Evolutionary conservation across 2,113 vertebrate genomes (phyloP).

Genomic region (Triplophysa tibetana): DNA sequence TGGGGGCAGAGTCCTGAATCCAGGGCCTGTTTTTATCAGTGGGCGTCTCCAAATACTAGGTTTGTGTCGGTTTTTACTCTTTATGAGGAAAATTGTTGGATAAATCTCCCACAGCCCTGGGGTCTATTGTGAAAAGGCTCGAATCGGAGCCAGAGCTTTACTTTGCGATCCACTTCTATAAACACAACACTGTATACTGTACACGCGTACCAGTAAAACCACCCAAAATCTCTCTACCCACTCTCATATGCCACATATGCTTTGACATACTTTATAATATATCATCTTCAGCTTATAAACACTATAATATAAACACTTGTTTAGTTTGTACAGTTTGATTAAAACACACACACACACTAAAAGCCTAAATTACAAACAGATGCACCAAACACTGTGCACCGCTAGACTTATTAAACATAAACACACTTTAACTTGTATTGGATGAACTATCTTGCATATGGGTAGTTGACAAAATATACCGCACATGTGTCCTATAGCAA

Average conservation of each 20-base stretch:
- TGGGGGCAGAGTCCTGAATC: constrained; percentile 31
- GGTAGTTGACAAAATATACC: too few relatives aligned
- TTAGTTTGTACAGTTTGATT: neutral
- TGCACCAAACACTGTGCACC: constrained; percentile 9
- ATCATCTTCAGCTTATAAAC: neutral
- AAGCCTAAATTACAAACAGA: neutral
- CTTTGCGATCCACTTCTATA: constrained; percentile 62
- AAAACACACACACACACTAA: neutral
- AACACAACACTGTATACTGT: constrained; percentile 48
- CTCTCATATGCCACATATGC: constrained; percentile 26
- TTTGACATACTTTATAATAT: constrained; percentile 24
- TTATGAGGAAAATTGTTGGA: constrained; percentile 66
- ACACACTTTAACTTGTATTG: too few relatives aligned
- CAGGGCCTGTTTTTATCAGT: constrained; percentile 51
- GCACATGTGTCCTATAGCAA: too few relatives aligned
- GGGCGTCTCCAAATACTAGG: constrained; percentile 56
- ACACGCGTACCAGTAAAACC: constrained; percentile 39
- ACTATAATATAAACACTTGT: neutral
- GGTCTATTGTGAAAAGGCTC: constrained; percentile 60
- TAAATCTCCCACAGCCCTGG: constrained; percentile 54
- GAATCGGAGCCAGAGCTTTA: constrained; percentile 54
- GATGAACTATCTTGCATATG: too few relatives aligned
- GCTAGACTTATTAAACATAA: constrained; percentile 10
- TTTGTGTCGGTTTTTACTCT: constrained; percentile 65
- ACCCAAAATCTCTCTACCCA: constrained; percentile 25